Conservation (phyloP, 2,113 vertebrate species). For the Procapra przewalskii region DNA sequence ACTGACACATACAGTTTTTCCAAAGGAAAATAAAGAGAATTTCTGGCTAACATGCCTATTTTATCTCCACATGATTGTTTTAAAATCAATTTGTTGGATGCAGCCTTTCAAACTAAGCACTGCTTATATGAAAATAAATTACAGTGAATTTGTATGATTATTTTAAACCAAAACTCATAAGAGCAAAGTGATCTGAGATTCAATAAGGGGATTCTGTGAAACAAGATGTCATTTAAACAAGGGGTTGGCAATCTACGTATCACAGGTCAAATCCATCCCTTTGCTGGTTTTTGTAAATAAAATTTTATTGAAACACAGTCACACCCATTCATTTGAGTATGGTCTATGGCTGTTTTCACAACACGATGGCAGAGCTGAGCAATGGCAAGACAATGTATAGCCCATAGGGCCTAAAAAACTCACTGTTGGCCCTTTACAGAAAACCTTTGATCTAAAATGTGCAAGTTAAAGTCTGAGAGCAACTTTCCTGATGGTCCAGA, state of each 20-base stretch:
- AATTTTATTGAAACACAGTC: not conserved
- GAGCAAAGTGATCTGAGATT: not conserved
- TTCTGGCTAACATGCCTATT: not conserved
- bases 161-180: not conserved
- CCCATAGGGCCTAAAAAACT: not conserved
- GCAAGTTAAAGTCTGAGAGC: not conserved
- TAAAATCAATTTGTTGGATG: not conserved
- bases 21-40: conserved; percentile 25
- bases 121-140: not conserved
- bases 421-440: not conserved
- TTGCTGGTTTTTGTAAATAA: not conserved
- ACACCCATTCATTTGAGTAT: not conserved
- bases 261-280: not conserved
- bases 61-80: not conserved
- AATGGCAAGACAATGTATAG: not conserved
- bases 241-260: not conserved
- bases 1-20: not conserved
- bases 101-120: not conserved
- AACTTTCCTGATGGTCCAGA: not conserved
- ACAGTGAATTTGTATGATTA: not conserved
- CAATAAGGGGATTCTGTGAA: not conserved
- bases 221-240: not conserved
- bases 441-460: not conserved
- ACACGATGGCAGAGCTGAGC: not conserved
- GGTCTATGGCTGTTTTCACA: not conserved